phyloP scores from a whole-genome alignment of 30 jellyfish, hydroid and myxozoan genomes.

The Phacellophora camtschatica region DNA sequence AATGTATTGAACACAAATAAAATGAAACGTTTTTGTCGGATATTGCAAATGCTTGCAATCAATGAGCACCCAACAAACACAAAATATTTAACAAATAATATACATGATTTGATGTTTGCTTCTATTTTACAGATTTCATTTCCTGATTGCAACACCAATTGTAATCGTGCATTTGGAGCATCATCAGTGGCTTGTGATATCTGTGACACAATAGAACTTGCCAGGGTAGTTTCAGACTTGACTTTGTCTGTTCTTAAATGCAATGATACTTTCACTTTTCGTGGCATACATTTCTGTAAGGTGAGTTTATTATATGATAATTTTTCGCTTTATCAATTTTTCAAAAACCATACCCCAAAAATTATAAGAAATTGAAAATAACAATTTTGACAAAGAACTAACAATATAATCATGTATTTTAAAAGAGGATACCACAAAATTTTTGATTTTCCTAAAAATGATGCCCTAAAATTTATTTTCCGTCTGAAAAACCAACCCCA shows the following conservation, averaged over 20 bases:
- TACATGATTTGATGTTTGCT: neutral
- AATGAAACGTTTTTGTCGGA: too few species aligned
- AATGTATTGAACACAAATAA: too few species aligned
- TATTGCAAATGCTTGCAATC: too few species aligned
- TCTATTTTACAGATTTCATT: neutral
- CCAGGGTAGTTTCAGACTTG: neutral
- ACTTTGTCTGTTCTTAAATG: neutral
- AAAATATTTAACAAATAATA: too few species aligned
- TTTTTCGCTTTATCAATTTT: too few species aligned
- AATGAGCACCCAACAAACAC: too few species aligned
- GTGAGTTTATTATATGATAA: neutral
- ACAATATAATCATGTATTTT: too few species aligned
- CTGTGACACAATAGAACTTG: conserved; percentile 12
- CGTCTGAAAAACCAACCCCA: too few species aligned
- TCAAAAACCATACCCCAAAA: too few species aligned
- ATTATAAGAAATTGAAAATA: too few species aligned
- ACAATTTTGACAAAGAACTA: neutral
- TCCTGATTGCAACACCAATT: neutral
- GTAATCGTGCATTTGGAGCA: neutral
- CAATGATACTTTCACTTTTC: neutral
- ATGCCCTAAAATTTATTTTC: neutral
- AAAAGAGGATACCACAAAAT: too few species aligned
- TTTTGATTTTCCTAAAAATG: neutral
- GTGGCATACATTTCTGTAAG: conserved; percentile 5
- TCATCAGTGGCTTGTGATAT: neutral